Base-by-base conservation (phyloP, 1,140 invertebrate genomes). In the Chelonus insularis region DNA sequence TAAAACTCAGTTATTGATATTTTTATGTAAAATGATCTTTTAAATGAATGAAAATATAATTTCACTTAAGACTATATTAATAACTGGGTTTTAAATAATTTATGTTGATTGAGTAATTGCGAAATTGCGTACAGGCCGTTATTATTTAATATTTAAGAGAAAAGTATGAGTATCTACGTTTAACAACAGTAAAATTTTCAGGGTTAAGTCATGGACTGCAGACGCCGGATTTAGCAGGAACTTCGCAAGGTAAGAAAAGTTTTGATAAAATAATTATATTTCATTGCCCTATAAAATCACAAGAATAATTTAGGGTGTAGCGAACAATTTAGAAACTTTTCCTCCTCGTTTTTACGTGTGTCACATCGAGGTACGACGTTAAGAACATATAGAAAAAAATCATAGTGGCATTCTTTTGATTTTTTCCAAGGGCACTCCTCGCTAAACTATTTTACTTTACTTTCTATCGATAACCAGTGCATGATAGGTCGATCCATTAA, bases 191-290 rank as follows among this genome's bases (percentile, higher is more conserved):
- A 63, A 82, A 81, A 82, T 80, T 84, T 84, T 71, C 82, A 88
- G 86, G 86, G 75, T 80, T 88, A 77, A 86, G 85, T 72, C 85
- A 86, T 65, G 85, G 86, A 70, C 77, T 87, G 62, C 85, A 85
- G 74, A 86, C 86, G 66, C 83, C 85, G 68, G 90, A 91, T 76
- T 82, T 91, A 73, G 89, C 89, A 68, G 89, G 90, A 72, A 91
- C 90, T 75, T 91, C 90, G 73, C 90, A 91, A 91, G 90, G 90
- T 92, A 89, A 91, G 90, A 88, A 51, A 39, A 18, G 55, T 25
- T 14, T 57, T 36, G n/a, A n/a, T 50, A 20, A 16, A 25, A 50
- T 60, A 20, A 23, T n/a, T 34, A 14, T 36, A 39, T 64, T 39
- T 45, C 11, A 57, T 57, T 63, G 72, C 67, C 72, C 70, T 58